These are phyloP conservation scores for Carassius auratus DNA, from an alignment of 2,113 vertebrate genomes.

Conservation along the genomic window DNA sequence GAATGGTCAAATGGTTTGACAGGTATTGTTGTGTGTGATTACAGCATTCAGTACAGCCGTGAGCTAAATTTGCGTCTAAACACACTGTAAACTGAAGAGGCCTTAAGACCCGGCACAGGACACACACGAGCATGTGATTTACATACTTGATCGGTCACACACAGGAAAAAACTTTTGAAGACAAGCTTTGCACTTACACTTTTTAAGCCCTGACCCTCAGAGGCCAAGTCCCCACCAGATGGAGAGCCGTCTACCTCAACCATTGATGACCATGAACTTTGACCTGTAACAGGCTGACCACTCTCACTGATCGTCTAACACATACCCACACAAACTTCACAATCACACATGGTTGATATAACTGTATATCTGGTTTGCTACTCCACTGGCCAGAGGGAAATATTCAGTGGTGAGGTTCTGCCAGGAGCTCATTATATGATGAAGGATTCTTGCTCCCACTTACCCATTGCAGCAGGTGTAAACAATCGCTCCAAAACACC, in stretches of 20 bases:
- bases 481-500: constrained; percentile 12
- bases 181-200: constrained; percentile 6
- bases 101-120: no score
- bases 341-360: neutral
- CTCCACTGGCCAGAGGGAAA: neutral
- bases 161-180: constrained; percentile 23
- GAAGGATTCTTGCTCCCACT: constrained; percentile 22
- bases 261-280: constrained; percentile 47
- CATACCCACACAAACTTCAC: constrained; percentile 7
- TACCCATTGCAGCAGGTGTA: constrained; percentile 11
- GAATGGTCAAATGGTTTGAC: constrained; percentile 48
- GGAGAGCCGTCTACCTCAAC: constrained; percentile 41
- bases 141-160: constrained; percentile 2
- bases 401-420: neutral
- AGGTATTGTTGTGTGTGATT: constrained; percentile 54
- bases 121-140: constrained; percentile 13
- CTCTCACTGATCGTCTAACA: constrained; percentile 38
- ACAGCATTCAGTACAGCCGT: constrained; percentile 39
- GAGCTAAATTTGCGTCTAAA: constrained; percentile 11
- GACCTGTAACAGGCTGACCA: constrained; percentile 55
- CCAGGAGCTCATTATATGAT: neutral
- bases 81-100: constrained; percentile 27
- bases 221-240: constrained; percentile 52
- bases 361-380: neutral
- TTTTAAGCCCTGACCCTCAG: constrained; percentile 47